phyloP scores from a whole-genome alignment of 2,888 invertebrate species.

The Crepidodera aurea region DNA sequence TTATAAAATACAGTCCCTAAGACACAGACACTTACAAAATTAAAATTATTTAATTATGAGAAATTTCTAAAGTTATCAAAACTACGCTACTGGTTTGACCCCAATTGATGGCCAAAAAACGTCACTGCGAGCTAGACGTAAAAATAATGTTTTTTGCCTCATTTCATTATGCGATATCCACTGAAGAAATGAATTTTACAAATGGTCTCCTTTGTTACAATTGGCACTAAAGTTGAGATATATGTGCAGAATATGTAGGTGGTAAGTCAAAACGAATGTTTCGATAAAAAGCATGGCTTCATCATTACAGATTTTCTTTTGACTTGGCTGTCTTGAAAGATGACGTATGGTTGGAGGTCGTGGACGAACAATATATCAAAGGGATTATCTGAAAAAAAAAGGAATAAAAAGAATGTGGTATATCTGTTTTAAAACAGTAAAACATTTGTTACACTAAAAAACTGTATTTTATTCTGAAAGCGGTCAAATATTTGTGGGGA shows the following conservation, averaged over 20 bases:
- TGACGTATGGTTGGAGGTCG: slow-evolving; percentile 10
- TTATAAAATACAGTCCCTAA: no score
- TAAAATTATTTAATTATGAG: no score
- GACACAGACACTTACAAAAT: no score
- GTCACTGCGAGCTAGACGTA: neutral
- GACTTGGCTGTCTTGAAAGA: slow-evolving; percentile 5
- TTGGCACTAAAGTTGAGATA: slow-evolving; percentile 9
- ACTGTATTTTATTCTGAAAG: no score
- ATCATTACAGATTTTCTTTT: slow-evolving; percentile 11
- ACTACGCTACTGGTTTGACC: no score
- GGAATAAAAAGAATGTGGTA: neutral
- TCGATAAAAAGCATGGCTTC: neutral
- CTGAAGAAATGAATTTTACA: slow-evolving; percentile 11
- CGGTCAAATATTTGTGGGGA: no score
- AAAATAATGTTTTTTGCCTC: neutral
- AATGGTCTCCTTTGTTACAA: slow-evolving; percentile 15
- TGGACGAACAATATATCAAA: slow-evolving; percentile 5
- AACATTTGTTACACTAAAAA: neutral
- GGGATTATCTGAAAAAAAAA: slow-evolving; percentile 1
- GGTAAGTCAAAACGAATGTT: slow-evolving; percentile 12
- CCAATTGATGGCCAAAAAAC: no score
- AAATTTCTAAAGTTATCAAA: no score
- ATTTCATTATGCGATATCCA: slow-evolving; percentile 12
- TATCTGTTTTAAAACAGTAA: slow-evolving; percentile 2
- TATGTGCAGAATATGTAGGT: slow-evolving; percentile 6